These are phyloP conservation scores for Alces alces DNA, from an alignment of 2,113 vertebrate species.

Conservation along the genomic window DNA sequence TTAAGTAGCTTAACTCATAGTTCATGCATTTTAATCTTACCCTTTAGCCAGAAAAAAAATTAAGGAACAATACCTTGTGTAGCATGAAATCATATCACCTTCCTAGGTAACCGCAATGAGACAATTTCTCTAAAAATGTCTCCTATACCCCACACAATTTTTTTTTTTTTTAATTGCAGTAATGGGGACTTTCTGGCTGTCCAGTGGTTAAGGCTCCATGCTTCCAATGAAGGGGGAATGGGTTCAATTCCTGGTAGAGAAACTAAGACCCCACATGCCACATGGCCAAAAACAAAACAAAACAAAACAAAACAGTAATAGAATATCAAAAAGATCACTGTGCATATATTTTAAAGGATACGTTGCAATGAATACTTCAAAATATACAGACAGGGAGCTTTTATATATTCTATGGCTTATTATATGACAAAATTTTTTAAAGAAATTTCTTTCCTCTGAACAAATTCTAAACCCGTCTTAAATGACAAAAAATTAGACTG, in stretches of 20 bases:
- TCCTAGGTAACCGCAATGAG: not conserved
- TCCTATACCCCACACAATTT: not conserved
- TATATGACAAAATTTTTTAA: not conserved
- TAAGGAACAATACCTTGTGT: not conserved
- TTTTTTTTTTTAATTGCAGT: not conserved
- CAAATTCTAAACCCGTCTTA: not conserved
- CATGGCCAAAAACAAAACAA: not conserved
- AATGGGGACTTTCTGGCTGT: not conserved
- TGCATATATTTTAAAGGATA: not conserved
- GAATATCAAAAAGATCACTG: not conserved
- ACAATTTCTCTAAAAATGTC: not conserved
- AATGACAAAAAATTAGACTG: not conserved
- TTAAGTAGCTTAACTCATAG: not conserved
- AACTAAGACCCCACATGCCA: not conserved
- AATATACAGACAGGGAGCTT: not conserved
- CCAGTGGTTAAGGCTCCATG: not conserved
- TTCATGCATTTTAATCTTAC: not conserved
- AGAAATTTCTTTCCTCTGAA: not conserved
- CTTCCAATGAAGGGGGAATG: not conserved
- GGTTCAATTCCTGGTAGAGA: not conserved
- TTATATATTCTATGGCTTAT: not conserved
- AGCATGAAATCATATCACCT: not conserved
- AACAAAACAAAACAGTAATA: not conserved
- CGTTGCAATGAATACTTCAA: not conserved
- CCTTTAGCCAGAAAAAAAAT: not conserved